Evolutionary conservation across 2,888 invertebrate genomes (phyloP), one percentile per base, ranked within the genome.

Genomic region (Tipula confusa): DNA sequence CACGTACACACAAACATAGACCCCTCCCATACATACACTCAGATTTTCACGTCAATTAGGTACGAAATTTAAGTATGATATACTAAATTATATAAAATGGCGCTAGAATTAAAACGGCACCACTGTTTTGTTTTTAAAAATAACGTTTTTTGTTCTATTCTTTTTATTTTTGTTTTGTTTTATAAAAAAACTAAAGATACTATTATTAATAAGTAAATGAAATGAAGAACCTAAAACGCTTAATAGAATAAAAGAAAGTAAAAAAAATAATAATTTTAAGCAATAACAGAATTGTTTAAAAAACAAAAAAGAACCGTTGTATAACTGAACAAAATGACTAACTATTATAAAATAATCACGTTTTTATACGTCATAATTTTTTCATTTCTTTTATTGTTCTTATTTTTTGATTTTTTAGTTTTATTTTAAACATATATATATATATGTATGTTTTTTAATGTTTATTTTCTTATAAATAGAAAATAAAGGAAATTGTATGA

Each of bases 401-500:
- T n/a, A 33, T 33, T n/a, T 33, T 33, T 33, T 33, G 11, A 18
- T 9, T 11, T 64, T 64, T 48, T 48, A 7, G 48, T 48, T 48
- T 38, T n/a, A 13, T 38, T 13, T 38, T 38, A 13, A 9, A 48
- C 18, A 18, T 48, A 18, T 48, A 64, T 43, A n/a, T n/a, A n/a
- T n/a, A n/a, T n/a, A n/a, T n/a, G n/a, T n/a, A n/a, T n/a, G 64
- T 64, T 43, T 64, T n/a, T n/a, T n/a, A n/a, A n/a, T 43, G 43
- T 18, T 64, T 64, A n/a, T 36, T 64, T 64, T 64, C 64, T 64
- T 64, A 64, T 64, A 64, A 64, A 64, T 64, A 64, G 64, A 64
- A 64, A 64, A 64, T 64, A 64, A 64, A 64, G 64, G 24, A 64
- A 64, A 64, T 64, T 64, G 64, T 64, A 64, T 64, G 64, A 64